These are phyloP conservation scores for Gymnopithys bicolor DNA, from an alignment of 2,797 vertebrate species.

Conservation along the genomic window DNA sequence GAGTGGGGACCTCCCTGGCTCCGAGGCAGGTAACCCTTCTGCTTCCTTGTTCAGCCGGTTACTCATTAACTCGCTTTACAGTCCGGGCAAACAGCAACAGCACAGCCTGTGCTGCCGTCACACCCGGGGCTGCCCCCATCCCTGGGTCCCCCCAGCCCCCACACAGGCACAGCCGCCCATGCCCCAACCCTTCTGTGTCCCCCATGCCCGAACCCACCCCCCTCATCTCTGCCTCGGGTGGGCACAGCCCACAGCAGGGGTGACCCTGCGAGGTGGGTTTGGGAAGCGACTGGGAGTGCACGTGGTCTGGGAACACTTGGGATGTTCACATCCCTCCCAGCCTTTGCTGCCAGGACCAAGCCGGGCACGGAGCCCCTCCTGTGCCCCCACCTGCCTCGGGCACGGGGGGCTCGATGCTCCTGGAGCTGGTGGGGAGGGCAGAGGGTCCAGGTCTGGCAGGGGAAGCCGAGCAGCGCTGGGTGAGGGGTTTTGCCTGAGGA, in stretches of 20 bases:
- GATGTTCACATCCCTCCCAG: neutral
- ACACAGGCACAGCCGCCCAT: neutral
- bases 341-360: neutral
- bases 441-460: neutral
- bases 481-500: neutral
- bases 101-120: neutral
- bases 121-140: neutral
- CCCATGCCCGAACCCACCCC: neutral
- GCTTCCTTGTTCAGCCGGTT: neutral
- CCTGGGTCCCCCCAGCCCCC: neutral
- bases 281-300: neutral
- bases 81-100: neutral
- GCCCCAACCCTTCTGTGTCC: neutral
- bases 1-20: neutral
- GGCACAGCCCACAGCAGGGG: rapidly evolving
- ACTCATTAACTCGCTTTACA: slow-evolving; percentile 22
- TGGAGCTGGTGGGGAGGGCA: neutral
- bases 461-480: rapidly evolving
- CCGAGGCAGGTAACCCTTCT: neutral
- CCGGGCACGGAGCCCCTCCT: neutral
- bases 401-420: rapidly evolving
- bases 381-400: neutral
- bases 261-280: neutral
- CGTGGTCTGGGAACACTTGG: neutral
- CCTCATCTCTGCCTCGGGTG: neutral